These are phyloP conservation scores for Papilio dardanus DNA, from an alignment of 1,140 invertebrate genomes.

Conservation along the genomic window DNA sequence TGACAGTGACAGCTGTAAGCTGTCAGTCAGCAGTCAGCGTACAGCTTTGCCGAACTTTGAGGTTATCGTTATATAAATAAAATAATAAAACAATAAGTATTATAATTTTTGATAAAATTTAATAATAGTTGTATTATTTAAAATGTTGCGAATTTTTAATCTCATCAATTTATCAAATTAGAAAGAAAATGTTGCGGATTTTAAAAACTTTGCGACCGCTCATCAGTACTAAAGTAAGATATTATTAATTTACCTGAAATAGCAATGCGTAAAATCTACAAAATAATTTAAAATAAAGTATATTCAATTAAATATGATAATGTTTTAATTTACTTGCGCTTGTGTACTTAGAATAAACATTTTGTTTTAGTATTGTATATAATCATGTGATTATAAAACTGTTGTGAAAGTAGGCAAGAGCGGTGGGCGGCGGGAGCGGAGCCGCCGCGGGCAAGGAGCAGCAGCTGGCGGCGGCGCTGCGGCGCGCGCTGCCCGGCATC, in stretches of 20 bases:
- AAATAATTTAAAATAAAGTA: no score
- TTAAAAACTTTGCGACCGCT: slow-evolving; percentile 60
- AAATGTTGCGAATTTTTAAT: background rate
- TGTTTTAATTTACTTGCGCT: no score
- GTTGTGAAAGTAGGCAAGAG: slow-evolving; percentile 46
- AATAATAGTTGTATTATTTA: background rate
- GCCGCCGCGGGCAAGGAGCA: slow-evolving; percentile 68
- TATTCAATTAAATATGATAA: no score
- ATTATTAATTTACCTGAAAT: slow-evolving; percentile 29
- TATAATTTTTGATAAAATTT: background rate
- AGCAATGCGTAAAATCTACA: no score
- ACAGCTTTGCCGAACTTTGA: no score
- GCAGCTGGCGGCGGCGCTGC: slow-evolving; percentile 76
- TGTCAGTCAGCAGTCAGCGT: no score
- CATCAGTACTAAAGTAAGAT: slow-evolving; percentile 62
- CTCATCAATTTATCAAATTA: slow-evolving; percentile 43
- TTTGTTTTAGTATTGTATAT: no score
- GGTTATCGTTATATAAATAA: slow-evolving; percentile 6
- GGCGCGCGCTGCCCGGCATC: slow-evolving; percentile 85
- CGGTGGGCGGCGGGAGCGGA: slow-evolving; percentile 53
- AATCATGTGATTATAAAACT: no score
- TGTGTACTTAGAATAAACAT: no score
- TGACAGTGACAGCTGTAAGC: no score
- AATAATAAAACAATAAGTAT: background rate
- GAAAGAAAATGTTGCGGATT: slow-evolving; percentile 67